Percentiles rank a stretch among this genome's conserved stretches.
Evolutionary conservation across 2,888 invertebrate species (phyloP).

Genomic region (Parnassius glacialis): DNA sequence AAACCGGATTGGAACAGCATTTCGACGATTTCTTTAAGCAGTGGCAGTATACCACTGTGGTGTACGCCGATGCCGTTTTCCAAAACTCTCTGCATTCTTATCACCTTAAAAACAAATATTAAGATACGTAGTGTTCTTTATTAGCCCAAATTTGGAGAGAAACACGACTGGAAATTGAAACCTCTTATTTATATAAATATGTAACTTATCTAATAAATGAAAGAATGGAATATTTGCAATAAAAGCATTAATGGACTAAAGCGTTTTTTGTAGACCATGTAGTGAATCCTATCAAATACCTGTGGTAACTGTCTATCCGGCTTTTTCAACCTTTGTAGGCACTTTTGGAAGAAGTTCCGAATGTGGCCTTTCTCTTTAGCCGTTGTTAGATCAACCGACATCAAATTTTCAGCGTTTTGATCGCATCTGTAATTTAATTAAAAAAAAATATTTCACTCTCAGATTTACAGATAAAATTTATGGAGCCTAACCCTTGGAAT

Average conservation of each 20-base stretch:
- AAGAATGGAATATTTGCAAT: no score
- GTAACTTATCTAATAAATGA: no score
- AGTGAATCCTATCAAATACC: constrained; percentile 54
- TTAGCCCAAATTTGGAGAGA: no score
- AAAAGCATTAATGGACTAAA: no score
- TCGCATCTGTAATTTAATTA: constrained; percentile 67
- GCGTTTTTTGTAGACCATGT: no score
- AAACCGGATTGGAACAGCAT: constrained; percentile 96
- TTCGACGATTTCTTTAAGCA: constrained; percentile 99
- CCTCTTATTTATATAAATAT: no score
- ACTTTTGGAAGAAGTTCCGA: constrained; percentile 91
- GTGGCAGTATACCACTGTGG: constrained; percentile 98
- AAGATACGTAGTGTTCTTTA: neutral
- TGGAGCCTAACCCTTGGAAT: no score
- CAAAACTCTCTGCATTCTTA: constrained; percentile 64
- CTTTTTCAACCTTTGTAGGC: constrained; percentile 90
- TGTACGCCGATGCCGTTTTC: constrained; percentile 97
- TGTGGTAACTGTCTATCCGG: constrained; percentile 95
- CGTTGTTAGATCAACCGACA: constrained; percentile 89
- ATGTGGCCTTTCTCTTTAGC: constrained; percentile 92
- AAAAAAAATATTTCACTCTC: neutral
- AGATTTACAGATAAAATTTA: neutral
- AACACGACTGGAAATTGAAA: no score
- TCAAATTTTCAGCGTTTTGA: constrained; percentile 79
- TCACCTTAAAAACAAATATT: constrained; percentile 48